Percentiles rank a stretch among this genome's conserved stretches.
These are phyloP conservation scores for Physocephala rufipes DNA, from an alignment of 2,888 invertebrate genomes.

Conservation along the genomic window DNA sequence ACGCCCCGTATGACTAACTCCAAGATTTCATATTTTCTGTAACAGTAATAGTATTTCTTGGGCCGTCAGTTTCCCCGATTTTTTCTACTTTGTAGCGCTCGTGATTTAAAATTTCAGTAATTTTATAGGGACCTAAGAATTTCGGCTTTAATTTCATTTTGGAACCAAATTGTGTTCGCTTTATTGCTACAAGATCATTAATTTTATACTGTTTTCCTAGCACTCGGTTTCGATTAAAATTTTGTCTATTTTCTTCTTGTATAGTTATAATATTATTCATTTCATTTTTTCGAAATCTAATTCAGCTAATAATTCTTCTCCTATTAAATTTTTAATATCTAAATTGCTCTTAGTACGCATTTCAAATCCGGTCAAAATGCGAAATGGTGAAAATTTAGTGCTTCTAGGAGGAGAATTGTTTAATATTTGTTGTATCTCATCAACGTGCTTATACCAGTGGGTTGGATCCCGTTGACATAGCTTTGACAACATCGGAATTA, in stretches of 20 bases:
- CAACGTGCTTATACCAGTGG: constrained; percentile 47
- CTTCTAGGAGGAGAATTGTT: constrained; percentile 43
- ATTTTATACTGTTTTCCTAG: constrained; percentile 20
- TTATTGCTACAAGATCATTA: constrained; percentile 42
- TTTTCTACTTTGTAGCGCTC: constrained; percentile 41
- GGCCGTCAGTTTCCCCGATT: constrained; percentile 37
- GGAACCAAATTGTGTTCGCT: constrained; percentile 42
- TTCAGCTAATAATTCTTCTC: constrained; percentile 16
- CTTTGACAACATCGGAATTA: constrained; percentile 56
- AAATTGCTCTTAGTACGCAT: constrained; percentile 26
- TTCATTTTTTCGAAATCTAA: constrained; percentile 15
- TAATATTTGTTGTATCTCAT: constrained; percentile 40
- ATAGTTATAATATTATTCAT: constrained; percentile 31
- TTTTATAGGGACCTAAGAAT: constrained; percentile 40
- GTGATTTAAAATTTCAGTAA: constrained; percentile 17
- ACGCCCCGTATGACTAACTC: constrained; percentile 29
- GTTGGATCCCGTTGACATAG: constrained; percentile 52
- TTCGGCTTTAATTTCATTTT: constrained; percentile 40
- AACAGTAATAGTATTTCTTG: constrained; percentile 30
- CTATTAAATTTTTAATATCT: constrained; percentile 28
- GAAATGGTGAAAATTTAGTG: constrained; percentile 37
- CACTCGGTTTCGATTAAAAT: constrained; percentile 27
- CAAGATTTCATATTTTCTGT: constrained; percentile 39
- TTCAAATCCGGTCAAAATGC: constrained; percentile 40
- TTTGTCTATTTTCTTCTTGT: constrained; percentile 38